phyloP scores from a whole-genome alignment of 92 coral and sea anemone species.

The Metridium senile region DNA sequence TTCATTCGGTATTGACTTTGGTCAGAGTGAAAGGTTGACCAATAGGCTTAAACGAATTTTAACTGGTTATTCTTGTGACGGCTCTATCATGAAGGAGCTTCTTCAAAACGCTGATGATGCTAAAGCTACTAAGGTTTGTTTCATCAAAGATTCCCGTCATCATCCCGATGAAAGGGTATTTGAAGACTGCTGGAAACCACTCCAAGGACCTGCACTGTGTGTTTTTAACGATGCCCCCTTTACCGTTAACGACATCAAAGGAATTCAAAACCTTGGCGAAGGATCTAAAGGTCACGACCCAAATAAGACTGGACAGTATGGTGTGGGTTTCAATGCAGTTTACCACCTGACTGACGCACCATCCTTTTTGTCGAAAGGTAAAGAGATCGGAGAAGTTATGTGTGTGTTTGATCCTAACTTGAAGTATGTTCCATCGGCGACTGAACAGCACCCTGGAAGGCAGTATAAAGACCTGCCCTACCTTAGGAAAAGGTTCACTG shows the following conservation, averaged over 20 bases:
- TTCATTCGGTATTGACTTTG: constrained; percentile 44
- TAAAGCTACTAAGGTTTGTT: constrained; percentile 63
- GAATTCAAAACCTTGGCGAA: constrained; percentile 88
- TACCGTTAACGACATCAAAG: constrained; percentile 61
- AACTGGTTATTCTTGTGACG: constrained; percentile 59
- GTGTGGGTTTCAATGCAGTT: constrained; percentile 91
- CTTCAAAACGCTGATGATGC: constrained; percentile 84
- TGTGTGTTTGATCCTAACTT: constrained; percentile 82
- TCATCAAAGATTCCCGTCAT: constrained; percentile 65
- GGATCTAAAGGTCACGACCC: constrained; percentile 87
- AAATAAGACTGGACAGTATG: constrained; percentile 93
- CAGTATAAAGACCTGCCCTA: constrained; percentile 32
- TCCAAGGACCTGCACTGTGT: constrained; percentile 87
- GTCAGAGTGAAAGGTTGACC: constrained; percentile 64
- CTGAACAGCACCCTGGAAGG: constrained; percentile 57
- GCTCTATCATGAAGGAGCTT: constrained; percentile 69
- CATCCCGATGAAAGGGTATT: constrained; percentile 53
- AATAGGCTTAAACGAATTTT: constrained; percentile 60
- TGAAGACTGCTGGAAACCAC: constrained; percentile 71
- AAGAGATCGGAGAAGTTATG: constrained; percentile 70
- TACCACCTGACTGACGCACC: constrained; percentile 91
- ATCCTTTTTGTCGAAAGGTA: constrained; percentile 70
- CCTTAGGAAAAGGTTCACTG: constrained; percentile 47
- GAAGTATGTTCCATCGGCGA: constrained; percentile 73
- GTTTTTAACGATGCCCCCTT: constrained; percentile 85